These are phyloP conservation scores for Platichthys stellatus DNA, from an alignment of 2,113 vertebrate genomes.

Conservation along the genomic window DNA sequence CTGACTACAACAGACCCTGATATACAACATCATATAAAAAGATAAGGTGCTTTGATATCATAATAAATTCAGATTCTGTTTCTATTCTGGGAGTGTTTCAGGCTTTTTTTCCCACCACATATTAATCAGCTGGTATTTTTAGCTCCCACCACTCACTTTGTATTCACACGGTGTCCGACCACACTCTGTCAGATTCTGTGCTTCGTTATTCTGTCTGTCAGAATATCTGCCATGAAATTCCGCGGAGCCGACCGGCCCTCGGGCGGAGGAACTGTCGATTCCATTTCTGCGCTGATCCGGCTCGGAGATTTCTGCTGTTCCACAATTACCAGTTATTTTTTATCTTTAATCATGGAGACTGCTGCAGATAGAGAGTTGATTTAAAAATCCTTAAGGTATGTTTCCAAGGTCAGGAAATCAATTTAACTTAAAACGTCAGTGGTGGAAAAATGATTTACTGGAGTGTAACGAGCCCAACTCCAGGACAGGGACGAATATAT, in stretches of 20 bases:
- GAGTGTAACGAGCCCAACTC: not conserved
- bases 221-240: slow-evolving; percentile 28
- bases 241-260: slow-evolving; percentile 43
- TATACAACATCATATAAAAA: too few species aligned
- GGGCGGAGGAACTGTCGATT: slow-evolving; percentile 47
- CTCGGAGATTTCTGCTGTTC: slow-evolving; percentile 35
- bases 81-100: not conserved
- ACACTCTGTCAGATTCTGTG: slow-evolving; percentile 6
- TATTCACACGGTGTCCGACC: slow-evolving; percentile 31
- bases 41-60: too few species aligned
- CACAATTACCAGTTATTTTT: slow-evolving; percentile 33
- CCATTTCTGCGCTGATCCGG: slow-evolving; percentile 30
- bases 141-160: slow-evolving; percentile 17
- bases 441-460: not conserved
- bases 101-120: slow-evolving; percentile 12
- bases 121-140: slow-evolving; percentile 13
- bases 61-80: too few species aligned
- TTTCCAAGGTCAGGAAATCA: slow-evolving; percentile 47
- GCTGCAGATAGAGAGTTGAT: slow-evolving; percentile 24
- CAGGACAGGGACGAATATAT: not conserved
- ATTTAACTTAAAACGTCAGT: slow-evolving; percentile 14
- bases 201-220: slow-evolving; percentile 28
- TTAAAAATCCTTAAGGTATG: slow-evolving; percentile 27
- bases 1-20: too few species aligned
- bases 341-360: slow-evolving; percentile 38